Conservation (phyloP, 2,113 vertebrate species). For the Anoura caudifer region DNA sequence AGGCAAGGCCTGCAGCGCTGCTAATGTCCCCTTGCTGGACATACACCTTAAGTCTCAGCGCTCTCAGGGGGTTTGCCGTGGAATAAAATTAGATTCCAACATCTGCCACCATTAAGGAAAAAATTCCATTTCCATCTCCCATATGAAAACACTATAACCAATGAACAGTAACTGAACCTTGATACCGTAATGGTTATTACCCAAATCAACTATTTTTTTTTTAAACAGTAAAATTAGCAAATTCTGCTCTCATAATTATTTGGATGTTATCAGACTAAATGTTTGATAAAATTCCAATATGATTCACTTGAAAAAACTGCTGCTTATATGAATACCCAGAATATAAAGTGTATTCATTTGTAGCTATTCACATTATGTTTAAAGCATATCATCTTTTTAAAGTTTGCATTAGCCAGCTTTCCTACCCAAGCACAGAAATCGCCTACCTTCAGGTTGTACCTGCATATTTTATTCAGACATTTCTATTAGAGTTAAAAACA, state of each 20-base stretch:
- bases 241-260: slow-evolving; percentile 78
- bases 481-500: slow-evolving; percentile 58
- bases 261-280: slow-evolving; percentile 74
- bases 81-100: slow-evolving; percentile 83
- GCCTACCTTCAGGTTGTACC: slow-evolving; percentile 37
- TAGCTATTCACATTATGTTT: slow-evolving; percentile 56
- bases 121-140: slow-evolving; percentile 78
- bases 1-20: slow-evolving; percentile 33
- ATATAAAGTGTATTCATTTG: slow-evolving; percentile 66
- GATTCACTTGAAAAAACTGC: slow-evolving; percentile 73
- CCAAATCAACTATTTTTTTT: slow-evolving; percentile 79
- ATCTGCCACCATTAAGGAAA: slow-evolving; percentile 82
- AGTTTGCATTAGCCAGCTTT: slow-evolving; percentile 59
- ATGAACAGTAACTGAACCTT: slow-evolving; percentile 81
- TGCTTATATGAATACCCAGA: slow-evolving; percentile 60
- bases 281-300: slow-evolving; percentile 76
- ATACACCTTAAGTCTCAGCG: slow-evolving; percentile 74
- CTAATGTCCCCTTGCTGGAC: slow-evolving; percentile 73
- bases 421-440: slow-evolving; percentile 56
- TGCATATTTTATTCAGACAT: slow-evolving; percentile 56
- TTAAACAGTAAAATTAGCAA: slow-evolving; percentile 78
- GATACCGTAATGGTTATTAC: slow-evolving; percentile 81
- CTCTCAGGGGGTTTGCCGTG: slow-evolving; percentile 69
- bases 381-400: slow-evolving; percentile 58
- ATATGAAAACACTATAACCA: slow-evolving; percentile 80